Base-by-base conservation (phyloP, 1,140 invertebrate genomes). In the Drosophila willistoni region DNA sequence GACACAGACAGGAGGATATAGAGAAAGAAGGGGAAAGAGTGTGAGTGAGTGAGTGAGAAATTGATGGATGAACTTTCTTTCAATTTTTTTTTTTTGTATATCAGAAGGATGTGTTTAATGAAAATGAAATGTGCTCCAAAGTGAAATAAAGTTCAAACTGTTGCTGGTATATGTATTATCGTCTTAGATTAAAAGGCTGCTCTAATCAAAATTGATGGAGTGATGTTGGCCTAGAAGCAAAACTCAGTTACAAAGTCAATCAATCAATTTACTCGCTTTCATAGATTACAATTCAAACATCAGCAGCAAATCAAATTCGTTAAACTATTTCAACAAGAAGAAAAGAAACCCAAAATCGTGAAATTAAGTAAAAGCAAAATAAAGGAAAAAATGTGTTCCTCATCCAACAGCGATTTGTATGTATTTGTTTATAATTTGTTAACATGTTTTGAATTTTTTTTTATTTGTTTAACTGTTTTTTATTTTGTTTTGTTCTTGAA, bases 121-220 rank as follows among this genome's bases (percentile, higher is more conserved):
- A 57, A 56, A 64, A 72, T 64, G 54, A 47, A 69, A 72, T 29
- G 67, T 54, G 72, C 62, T n/a, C 19, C 17, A 51, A 51, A 59
- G 34, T 59, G 56, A 59, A 59, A 56, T 70, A 65, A 76, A 70
- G 34, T 57, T 62, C 60, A 67, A 74, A 61, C 39, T 71, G 68
- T 64, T 73, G 71, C 67, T 36, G 14, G 3, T 12, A 36, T 36
- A 36, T 12, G 10, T 36, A 3, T 36, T 36, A 36, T 36, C 34
- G 34, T 36, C 36, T 36, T n/a, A 6, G 57, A 60, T 60, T 10
- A 3, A 60, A 39, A n/a, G 57, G 34, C 7, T 61, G 19, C 51
- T 17, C 57, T 82, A 79, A 86, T 86, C 66, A 59, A 81, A 86
- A 81, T 76, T 79, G 74, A 85, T 86, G 74, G 67, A 71, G 69